Conservation (phyloP, 1,140 invertebrate genomes). For the Doryteuthis pealeii region DNA sequence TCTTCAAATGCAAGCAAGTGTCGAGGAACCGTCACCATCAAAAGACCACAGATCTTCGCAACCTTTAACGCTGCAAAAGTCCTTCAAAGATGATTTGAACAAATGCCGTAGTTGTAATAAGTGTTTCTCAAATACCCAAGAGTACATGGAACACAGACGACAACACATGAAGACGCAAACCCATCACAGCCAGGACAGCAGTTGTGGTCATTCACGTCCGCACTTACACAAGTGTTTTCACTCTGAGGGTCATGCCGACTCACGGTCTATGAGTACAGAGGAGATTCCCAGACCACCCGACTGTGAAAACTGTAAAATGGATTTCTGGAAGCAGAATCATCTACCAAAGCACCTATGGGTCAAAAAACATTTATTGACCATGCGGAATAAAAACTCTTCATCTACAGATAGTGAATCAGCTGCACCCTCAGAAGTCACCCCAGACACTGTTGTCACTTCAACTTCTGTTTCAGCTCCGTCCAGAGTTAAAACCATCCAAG, state of each 20-base stretch:
- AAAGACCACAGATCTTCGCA: not conserved
- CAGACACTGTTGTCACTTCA: conserved; percentile 11
- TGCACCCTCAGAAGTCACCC: conserved; percentile 85
- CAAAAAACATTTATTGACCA: conserved; percentile 95
- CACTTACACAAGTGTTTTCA: conserved; percentile 1
- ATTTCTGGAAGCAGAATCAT: conserved; percentile 94
- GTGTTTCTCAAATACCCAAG: not conserved
- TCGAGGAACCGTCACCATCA: conserved; percentile 7
- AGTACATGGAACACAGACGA: not conserved
- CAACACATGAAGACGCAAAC: conserved; percentile 5
- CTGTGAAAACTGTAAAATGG: conserved; percentile 92
- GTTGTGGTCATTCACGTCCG: not conserved
- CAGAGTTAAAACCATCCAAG: not conserved
- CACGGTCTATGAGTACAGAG: not conserved
- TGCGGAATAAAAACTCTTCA: conserved; percentile 61
- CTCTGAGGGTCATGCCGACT: not conserved
- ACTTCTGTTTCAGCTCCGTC: not conserved
- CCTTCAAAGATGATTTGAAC: conserved; percentile 3
- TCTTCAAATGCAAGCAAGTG: not conserved
- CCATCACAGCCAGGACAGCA: not conserved
- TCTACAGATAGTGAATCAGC: conserved; percentile 83
- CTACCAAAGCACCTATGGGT: conserved; percentile 94
- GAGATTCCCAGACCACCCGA: conserved; percentile 71
- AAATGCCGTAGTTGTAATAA: not conserved
- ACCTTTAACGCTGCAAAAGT: not conserved